A percentile compares a stretch with the other conserved stretches of the same genome.
phyloP scores from a whole-genome alignment of 2,113 vertebrate species.

The Perca flavescens region DNA sequence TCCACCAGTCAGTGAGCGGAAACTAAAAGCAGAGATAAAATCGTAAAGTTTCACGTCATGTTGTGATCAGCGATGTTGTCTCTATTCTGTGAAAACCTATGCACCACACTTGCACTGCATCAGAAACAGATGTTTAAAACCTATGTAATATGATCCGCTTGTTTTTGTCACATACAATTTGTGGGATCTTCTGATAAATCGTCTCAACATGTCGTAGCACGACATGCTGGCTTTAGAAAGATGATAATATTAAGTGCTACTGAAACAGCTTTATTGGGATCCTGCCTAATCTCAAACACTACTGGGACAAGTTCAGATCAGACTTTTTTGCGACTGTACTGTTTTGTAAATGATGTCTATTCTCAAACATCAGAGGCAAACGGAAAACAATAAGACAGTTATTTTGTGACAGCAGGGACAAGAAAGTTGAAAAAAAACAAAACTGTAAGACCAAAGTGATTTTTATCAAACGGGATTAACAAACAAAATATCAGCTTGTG shows the following conservation, averaged over 20 bases:
- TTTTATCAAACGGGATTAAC: neutral
- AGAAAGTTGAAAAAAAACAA: neutral
- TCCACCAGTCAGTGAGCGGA: neutral
- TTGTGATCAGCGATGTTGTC: neutral
- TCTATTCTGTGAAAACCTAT: neutral
- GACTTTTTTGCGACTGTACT: neutral
- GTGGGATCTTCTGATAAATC: slow-evolving; percentile 13
- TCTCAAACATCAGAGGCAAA: neutral
- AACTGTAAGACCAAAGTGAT: neutral
- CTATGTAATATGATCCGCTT: neutral
- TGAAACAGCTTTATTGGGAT: slow-evolving; percentile 2
- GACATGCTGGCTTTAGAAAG: slow-evolving; percentile 1
- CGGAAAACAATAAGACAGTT: slow-evolving; percentile 2
- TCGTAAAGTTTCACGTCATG: neutral
- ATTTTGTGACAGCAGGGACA: neutral
- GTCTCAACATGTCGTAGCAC: slow-evolving; percentile 17
- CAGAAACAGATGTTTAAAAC: neutral
- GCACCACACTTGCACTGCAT: neutral
- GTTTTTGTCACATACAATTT: slow-evolving; percentile 19
- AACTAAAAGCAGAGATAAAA: slow-evolving; percentile 11
- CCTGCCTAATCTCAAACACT: neutral
- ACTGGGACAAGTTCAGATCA: slow-evolving; percentile 15
- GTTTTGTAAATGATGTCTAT: neutral
- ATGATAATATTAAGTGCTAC: neutral
- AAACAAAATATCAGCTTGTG: neutral